These are phyloP conservation scores for Parnassius glacialis DNA, from an alignment of 2,888 invertebrate genomes.

Conservation along the genomic window DNA sequence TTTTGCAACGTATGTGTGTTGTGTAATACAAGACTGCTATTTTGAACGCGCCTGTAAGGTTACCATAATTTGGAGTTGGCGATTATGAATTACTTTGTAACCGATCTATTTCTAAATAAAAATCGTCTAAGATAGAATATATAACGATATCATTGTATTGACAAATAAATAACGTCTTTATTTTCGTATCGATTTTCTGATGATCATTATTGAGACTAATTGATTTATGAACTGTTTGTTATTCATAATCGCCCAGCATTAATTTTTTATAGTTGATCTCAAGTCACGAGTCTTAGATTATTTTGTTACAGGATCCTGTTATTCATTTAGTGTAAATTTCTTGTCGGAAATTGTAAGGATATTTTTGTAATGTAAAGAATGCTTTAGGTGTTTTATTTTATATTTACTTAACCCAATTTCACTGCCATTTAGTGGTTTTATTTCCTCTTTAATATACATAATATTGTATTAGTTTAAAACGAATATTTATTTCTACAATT, in stretches of 20 bases:
- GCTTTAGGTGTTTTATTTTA: slow-evolving; percentile 11
- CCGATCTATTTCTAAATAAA: not conserved
- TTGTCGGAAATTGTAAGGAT: slow-evolving; percentile 22
- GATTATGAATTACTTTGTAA: slow-evolving; percentile 13
- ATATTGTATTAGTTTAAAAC: not conserved
- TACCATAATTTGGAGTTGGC: slow-evolving; percentile 10
- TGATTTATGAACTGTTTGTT: slow-evolving; percentile 4
- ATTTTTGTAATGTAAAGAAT: slow-evolving; percentile 18
- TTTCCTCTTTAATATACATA: not conserved
- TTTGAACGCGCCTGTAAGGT: slow-evolving; percentile 29
- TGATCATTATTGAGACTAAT: not conserved
- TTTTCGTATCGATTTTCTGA: too few relatives aligned
- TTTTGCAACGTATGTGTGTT: slow-evolving; percentile 5
- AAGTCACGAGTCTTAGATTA: slow-evolving; percentile 40
- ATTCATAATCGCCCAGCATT: slow-evolving; percentile 18
- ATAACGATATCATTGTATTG: too few relatives aligned
- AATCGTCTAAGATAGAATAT: too few relatives aligned
- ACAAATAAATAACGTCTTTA: too few relatives aligned
- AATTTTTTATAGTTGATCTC: slow-evolving; percentile 45
- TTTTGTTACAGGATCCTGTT: slow-evolving; percentile 31
- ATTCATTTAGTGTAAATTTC: slow-evolving; percentile 27
- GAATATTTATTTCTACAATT: too few relatives aligned
- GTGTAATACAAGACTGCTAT: slow-evolving; percentile 28
- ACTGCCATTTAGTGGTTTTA: slow-evolving; percentile 21
- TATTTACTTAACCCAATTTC: slow-evolving; percentile 11